Evolutionary conservation across 2,113 vertebrate genomes (phyloP).

Genomic region (Urocynchramus pylzowi): DNA sequence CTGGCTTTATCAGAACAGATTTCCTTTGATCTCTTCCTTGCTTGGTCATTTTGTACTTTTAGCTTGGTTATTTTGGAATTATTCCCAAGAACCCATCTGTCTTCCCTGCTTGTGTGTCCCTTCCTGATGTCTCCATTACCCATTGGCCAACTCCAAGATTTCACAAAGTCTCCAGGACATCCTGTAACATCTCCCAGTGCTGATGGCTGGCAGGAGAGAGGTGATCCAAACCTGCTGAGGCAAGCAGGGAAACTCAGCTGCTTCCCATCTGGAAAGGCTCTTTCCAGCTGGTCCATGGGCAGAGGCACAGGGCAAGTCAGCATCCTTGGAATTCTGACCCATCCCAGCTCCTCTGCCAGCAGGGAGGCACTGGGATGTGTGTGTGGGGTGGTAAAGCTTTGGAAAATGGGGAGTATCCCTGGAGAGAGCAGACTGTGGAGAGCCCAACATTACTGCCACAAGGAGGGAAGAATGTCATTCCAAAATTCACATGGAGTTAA

Average conservation of each 20-base stretch:
- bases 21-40: background rate
- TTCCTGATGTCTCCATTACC: background rate
- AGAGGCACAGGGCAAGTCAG: background rate
- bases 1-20: background rate
- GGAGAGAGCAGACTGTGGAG: background rate
- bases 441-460: background rate
- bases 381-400: background rate
- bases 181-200: background rate
- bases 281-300: background rate
- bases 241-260: background rate
- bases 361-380: background rate
- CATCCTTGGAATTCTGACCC: background rate
- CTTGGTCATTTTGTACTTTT: conserved; percentile 4
- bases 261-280: background rate
- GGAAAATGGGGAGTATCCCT: background rate
- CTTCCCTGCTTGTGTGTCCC: background rate
- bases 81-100: background rate
- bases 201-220: background rate
- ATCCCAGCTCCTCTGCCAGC: background rate
- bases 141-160: background rate
- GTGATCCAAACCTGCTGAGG: background rate
- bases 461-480: background rate
- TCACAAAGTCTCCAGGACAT: background rate
- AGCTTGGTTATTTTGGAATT: background rate
- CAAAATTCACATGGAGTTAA: background rate